Percentiles rank a stretch among this genome's conserved stretches.
phyloP scores from a whole-genome alignment of 2,113 vertebrate species.

The Ariopsis seemanni region DNA sequence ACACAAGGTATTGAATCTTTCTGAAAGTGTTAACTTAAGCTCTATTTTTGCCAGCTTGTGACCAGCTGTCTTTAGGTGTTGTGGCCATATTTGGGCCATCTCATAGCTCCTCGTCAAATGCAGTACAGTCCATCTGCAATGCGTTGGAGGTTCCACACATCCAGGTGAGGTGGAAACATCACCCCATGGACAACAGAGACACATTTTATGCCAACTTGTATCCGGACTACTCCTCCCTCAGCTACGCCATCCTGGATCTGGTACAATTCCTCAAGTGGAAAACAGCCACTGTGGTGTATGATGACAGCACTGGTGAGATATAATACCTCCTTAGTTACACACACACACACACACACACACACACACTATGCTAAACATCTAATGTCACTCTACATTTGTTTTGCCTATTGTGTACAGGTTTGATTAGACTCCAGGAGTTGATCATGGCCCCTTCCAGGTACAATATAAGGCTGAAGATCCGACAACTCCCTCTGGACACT shows the following conservation, averaged over 20 bases:
- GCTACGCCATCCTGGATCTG: conserved; percentile 94
- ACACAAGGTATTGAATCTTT: conserved; percentile 11
- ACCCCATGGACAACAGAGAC: conserved; percentile 97
- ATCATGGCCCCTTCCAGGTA: conserved; percentile 97
- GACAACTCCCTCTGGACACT: conserved; percentile 90
- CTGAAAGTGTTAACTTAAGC: neutral
- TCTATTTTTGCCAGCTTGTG: conserved; percentile 79
- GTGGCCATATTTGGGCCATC: conserved; percentile 98
- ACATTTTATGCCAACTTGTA: conserved; percentile 98
- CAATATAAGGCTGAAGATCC: conserved; percentile 97
- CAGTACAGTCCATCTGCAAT: conserved; percentile 97
- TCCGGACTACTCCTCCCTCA: conserved; percentile 95
- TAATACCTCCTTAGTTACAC: neutral
- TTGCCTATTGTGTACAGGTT: conserved; percentile 72
- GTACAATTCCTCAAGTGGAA: conserved; percentile 97
- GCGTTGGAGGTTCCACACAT: conserved; percentile 96
- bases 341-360: neutral
- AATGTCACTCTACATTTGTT: neutral
- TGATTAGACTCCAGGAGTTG: conserved; percentile 94
- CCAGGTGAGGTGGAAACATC: conserved; percentile 97
- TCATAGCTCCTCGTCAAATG: conserved; percentile 95
- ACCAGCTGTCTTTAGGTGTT: conserved; percentile 95
- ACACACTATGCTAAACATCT: neutral
- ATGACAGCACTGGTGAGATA: conserved; percentile 92
- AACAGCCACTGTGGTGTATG: conserved; percentile 96